Conservation (phyloP, 2,113 vertebrate species). For the Neogale vison region DNA sequence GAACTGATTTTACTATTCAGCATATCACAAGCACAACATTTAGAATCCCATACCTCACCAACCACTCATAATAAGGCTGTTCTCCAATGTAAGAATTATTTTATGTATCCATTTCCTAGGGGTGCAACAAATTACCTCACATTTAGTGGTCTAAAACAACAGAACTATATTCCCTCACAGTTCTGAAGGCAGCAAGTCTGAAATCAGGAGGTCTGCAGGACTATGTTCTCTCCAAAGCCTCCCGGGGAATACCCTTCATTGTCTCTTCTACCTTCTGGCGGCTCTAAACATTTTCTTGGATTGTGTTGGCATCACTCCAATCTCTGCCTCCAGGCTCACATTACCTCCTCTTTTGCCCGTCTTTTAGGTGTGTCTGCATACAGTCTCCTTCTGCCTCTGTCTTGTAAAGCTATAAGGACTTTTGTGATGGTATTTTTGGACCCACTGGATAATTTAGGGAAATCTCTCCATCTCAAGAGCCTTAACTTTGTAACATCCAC, state of each 20-base stretch:
- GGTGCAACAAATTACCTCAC: not conserved
- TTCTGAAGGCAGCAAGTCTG: not conserved
- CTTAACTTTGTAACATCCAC: not conserved
- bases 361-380: not conserved
- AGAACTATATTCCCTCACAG: not conserved
- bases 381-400: not conserved
- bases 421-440: not conserved
- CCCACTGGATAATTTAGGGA: not conserved
- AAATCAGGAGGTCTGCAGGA: not conserved
- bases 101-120: not conserved
- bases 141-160: not conserved
- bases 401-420: not conserved
- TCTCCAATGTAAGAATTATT: not conserved
- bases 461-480: not conserved
- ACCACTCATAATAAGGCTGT: not conserved
- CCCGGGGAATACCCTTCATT: not conserved
- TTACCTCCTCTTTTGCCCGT: not conserved
- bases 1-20: not conserved
- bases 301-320: accelerated
- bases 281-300: not conserved
- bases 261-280: too few species aligned
- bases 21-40: not conserved
- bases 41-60: not conserved
- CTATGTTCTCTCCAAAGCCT: not conserved
- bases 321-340: not conserved